Conservation (phyloP, 2,113 vertebrate genomes). For the Columba janthina region DNA sequence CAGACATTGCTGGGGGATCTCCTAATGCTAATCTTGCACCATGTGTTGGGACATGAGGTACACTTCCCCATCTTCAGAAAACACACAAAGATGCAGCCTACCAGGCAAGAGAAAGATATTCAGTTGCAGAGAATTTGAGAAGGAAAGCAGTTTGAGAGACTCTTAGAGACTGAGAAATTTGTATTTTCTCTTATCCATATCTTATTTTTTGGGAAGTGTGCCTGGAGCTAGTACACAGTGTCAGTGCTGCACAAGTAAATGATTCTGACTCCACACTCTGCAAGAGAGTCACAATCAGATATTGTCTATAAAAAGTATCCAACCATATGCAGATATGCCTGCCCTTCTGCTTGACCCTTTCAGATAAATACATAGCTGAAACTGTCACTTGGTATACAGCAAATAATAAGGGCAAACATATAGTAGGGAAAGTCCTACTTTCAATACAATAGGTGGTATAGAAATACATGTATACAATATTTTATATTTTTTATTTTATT, state of each 20-base stretch:
- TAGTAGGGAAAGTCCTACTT: background rate
- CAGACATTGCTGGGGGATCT: background rate
- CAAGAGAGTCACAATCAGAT: background rate
- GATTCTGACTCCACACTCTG: background rate
- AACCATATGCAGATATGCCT: fast-evolving
- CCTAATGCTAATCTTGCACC: background rate
- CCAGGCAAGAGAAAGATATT: background rate
- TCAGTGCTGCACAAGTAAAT: background rate
- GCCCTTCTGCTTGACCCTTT: background rate
- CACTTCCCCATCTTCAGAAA: background rate
- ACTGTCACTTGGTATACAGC: background rate
- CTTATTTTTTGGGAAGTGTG: background rate
- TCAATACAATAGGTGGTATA: background rate
- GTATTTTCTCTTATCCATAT: fast-evolving
- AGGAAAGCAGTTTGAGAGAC: background rate
- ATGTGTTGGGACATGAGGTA: background rate
- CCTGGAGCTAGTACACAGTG: background rate
- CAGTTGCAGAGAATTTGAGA: background rate
- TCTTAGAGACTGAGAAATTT: background rate
- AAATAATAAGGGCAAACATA: background rate
- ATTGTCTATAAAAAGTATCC: background rate
- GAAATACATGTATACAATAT: background rate
- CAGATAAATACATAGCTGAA: background rate
- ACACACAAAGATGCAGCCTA: background rate
- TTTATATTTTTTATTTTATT: background rate